Evolutionary conservation across 2,797 vertebrate species (phyloP), one percentile per base, ranked within the genome.

Genomic region (Melanogrammus aeglefinus): DNA sequence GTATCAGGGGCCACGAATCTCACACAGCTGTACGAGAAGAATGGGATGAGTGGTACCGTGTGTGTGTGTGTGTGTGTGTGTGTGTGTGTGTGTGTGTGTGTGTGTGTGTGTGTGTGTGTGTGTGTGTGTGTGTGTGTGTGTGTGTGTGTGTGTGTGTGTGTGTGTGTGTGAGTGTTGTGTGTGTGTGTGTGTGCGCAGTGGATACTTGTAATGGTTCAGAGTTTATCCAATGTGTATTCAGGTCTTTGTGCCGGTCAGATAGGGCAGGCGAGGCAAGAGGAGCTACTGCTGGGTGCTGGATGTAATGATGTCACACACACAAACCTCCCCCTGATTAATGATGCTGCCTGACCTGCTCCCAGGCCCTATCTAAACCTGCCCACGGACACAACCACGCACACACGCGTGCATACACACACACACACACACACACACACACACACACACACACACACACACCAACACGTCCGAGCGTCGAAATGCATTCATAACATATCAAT

Each of bases 271-370:
- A 77, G 92, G 93, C 93, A 92, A 38, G 36, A 93, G 96, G 96
- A 96, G 94, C 96, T 96, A 95, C 94, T 96, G 95, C 96, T 93
- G 95, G 93, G 94, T 92, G 94, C 95, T 95, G 94, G 96, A 95
- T 97, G 96, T 96, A 97, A 97, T 96, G 95, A 97, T 96, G 96
- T 97, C 96, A 97, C 96, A 94, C 94, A 94, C 86, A 89, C 85
- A 89, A 83, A 16, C 81, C 85, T 31, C 79, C 86, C 76, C 88
- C 96, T 97, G 97, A 97, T 97, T 97, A 97, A 98, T 97, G 96
- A 95, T 92, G 92, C 94, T 95, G 96, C 94, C 94, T 91, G 95
- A 95, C 95, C 95, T 95, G 94, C 95, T 91, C 94, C 91, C 90
- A 92, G 95, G 94, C 95, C 95, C 95, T 95, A 96, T 96, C 96